Conservation (phyloP, 2,888 invertebrate species). For the Eremobia ochroleuca region DNA sequence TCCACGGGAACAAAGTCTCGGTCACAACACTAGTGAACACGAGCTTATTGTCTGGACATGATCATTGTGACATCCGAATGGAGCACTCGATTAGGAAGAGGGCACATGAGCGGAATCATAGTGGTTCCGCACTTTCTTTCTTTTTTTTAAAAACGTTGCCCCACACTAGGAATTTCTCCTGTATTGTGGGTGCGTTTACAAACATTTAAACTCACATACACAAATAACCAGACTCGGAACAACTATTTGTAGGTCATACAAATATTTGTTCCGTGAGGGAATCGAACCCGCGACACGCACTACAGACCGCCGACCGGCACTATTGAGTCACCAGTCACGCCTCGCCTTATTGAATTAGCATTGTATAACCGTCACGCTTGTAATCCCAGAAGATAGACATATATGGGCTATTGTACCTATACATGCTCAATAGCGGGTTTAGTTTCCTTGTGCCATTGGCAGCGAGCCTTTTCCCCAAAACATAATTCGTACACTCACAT, state of each 20-base stretch:
- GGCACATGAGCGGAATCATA: conserved; percentile 47
- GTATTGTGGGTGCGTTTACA: too few species aligned
- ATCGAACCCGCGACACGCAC: too few species aligned
- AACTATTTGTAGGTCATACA: too few species aligned
- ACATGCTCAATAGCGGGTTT: not conserved
- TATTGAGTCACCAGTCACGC: conserved; percentile 51
- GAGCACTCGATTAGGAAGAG: conserved; percentile 52
- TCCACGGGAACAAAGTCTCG: conserved; percentile 15
- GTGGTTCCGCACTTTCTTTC: conserved; percentile 54
- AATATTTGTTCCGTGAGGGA: too few species aligned
- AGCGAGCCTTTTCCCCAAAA: not conserved
- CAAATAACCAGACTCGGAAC: too few species aligned
- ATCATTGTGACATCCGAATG: conserved; percentile 57
- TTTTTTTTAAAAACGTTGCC: too few species aligned
- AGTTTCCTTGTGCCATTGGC: conserved; percentile 13
- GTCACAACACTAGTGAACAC: conserved; percentile 36
- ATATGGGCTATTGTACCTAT: not conserved
- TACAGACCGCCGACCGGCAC: conserved; percentile 12
- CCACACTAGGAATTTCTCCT: too few species aligned
- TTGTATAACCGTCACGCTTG: conserved; percentile 30
- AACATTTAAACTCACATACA: too few species aligned
- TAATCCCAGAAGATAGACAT: conserved; percentile 10
- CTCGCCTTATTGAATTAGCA: conserved; percentile 36
- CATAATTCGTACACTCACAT: too few species aligned
- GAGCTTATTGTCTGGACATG: conserved; percentile 56